Evolutionary conservation across 1,140 invertebrate species (phyloP), one percentile per base, ranked within the genome.

Genomic region (Drosophila lacertosa): DNA sequence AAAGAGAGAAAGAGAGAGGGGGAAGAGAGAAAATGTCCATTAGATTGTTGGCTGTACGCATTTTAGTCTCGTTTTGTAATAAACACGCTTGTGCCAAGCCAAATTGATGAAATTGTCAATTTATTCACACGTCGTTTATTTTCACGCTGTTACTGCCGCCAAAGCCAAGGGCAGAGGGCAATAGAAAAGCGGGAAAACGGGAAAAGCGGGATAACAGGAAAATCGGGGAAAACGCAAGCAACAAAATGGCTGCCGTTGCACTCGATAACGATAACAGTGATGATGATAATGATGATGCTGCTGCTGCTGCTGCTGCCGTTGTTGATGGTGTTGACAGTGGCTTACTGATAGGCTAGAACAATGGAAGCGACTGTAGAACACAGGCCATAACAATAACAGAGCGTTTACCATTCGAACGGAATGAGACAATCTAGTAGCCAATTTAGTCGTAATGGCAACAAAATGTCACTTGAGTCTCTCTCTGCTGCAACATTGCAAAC

Each of bases 401-500:
- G 68, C 81, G 81, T 84, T 84, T 84, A 84, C 81, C 81, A 84
- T 83, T 84, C 81, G 68, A 74, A 79, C 65, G 54, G 55, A 77
- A 79, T 73, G 64, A 75, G 67, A 72, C 74, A 78, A 84, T 84
- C 81, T 73, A 74, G 67, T 58, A 86, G 80, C 80, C 80, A 84
- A 84, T 84, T 84, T 84, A 84, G 80, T 63, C 51, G 81, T 86
- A 84, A 84, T 84, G 81, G 72, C 81, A 80, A 69, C 80, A 80
- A 50, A 86, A 84, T 86, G 81, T 80, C 80, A 73, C 72, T 71
- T 66, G 60, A 64, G 50, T 64, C 50, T 54, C 50, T 54, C 51
- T 37, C 35, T 22, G 60, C 48, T 47, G 59, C 60, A 40, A 65
- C 59, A 64, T 35, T 70, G 60, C 59, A 63, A 66, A 84, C 63